A percentile compares a stretch with the other conserved stretches of the same genome.
Evolutionary conservation across 2,888 invertebrate genomes (phyloP).

Genomic region (Dysmachus trigonus): DNA sequence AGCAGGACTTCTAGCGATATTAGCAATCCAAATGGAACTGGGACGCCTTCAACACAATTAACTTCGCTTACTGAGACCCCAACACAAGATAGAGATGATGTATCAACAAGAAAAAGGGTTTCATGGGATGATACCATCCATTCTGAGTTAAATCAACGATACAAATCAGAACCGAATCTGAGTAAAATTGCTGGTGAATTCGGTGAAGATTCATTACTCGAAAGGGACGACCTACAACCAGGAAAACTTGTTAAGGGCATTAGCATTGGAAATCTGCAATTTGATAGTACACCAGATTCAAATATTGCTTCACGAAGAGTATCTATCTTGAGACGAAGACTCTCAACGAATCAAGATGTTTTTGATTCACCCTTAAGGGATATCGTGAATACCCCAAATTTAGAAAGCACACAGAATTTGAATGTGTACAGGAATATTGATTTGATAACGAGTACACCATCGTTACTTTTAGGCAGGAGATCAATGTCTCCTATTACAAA

Average conservation of each 20-base stretch:
- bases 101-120: background rate
- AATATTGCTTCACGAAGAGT: constrained; percentile 55
- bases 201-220: constrained; percentile 28
- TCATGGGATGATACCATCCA: background rate
- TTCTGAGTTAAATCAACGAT: constrained; percentile 49
- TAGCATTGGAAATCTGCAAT: constrained; percentile 62
- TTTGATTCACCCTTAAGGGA: background rate
- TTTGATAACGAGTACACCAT: constrained; percentile 61
- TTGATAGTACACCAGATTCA: constrained; percentile 59
- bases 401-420: constrained; percentile 52
- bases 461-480: constrained; percentile 68
- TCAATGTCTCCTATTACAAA: constrained; percentile 91
- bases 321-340: background rate
- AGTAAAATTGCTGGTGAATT: constrained; percentile 46
- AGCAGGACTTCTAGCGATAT: constrained; percentile 58
- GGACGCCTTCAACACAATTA: constrained; percentile 38
- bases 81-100: background rate
- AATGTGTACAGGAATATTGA: constrained; percentile 58
- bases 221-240: constrained; percentile 51
- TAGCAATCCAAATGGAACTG: constrained; percentile 30
- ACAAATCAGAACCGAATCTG: constrained; percentile 63
- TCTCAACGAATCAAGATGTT: constrained; percentile 25
- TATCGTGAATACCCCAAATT: constrained; percentile 3
- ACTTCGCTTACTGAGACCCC: background rate
- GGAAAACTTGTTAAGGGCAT: constrained; percentile 62